phyloP scores from a whole-genome alignment of 2,113 vertebrate genomes.

The Procapra przewalskii region DNA sequence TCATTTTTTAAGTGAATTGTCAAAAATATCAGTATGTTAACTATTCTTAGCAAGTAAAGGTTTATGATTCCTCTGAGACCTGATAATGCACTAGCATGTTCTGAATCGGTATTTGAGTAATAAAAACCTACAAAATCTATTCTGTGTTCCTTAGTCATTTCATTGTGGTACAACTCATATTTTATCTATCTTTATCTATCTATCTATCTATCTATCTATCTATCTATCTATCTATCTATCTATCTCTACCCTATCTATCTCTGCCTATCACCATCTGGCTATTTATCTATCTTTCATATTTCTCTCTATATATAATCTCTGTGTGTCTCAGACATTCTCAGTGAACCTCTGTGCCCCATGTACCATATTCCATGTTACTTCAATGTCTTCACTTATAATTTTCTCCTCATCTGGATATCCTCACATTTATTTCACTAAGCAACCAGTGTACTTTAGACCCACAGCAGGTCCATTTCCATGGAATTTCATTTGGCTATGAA shows the following conservation, averaged over 20 bases:
- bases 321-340: background rate
- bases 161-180: background rate
- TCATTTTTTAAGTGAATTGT: background rate
- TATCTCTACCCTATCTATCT: background rate
- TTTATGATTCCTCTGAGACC: background rate
- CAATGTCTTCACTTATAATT: background rate
- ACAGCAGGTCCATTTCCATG: background rate
- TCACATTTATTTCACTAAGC: background rate
- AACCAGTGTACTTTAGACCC: background rate
- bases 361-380: background rate
- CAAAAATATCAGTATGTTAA: background rate
- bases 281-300: background rate
- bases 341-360: accelerated
- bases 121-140: background rate
- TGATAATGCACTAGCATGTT: background rate
- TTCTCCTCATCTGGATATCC: background rate
- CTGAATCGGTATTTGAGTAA: background rate
- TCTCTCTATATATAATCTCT: background rate
- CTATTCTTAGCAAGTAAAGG: background rate
- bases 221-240: background rate
- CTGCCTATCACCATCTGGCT: background rate
- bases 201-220: background rate
- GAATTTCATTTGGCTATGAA: background rate
- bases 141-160: background rate
- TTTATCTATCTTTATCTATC: background rate